Percentiles rank a stretch among this genome's conserved stretches.
Evolutionary conservation across 2,113 vertebrate genomes (phyloP).

Genomic region (Scartelaos histophorus): DNA sequence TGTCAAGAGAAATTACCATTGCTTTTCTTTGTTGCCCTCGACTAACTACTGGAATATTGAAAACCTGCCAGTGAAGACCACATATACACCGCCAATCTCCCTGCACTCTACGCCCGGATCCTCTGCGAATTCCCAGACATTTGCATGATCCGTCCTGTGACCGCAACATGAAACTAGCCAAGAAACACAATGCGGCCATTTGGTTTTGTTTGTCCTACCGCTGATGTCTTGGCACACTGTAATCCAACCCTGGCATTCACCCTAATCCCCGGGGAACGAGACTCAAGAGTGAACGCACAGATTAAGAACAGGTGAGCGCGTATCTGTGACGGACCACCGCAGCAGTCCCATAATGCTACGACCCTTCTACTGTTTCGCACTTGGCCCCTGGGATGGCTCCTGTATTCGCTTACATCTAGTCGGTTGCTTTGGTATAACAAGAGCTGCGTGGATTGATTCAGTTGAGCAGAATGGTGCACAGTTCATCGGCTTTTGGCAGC

Average conservation of each 20-base stretch:
- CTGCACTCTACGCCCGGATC: constrained; percentile 2
- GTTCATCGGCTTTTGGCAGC: constrained; percentile 60
- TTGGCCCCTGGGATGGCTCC: constrained; percentile 33
- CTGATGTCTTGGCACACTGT: constrained; percentile 50
- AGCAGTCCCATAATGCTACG: constrained; percentile 53
- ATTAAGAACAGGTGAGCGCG: constrained; percentile 53
- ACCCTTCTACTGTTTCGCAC: constrained; percentile 47
- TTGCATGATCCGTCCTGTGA: constrained; percentile 48
- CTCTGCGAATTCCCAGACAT: constrained; percentile 43
- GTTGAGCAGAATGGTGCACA: constrained; percentile 56
- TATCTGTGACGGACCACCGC: constrained; percentile 58
- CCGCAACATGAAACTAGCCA: constrained; percentile 61
- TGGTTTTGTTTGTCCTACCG: constrained; percentile 60
- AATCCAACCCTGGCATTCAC: constrained; percentile 53
- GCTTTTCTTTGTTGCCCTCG: not conserved
- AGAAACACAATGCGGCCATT: constrained; percentile 58
- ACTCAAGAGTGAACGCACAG: constrained; percentile 28
- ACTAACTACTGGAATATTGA: not conserved
- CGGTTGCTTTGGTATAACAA: constrained; percentile 53
- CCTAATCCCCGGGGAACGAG: constrained; percentile 56
- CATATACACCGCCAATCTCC: constrained; percentile 21
- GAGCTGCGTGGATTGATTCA: constrained; percentile 57
- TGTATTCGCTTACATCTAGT: constrained; percentile 55
- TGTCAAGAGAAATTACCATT: not conserved
- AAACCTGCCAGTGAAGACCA: not conserved